Percentiles rank a stretch among this genome's conserved stretches.
Evolutionary conservation across 2,888 invertebrate genomes (phyloP).

Genomic region (Taphrorychus bicolor): DNA sequence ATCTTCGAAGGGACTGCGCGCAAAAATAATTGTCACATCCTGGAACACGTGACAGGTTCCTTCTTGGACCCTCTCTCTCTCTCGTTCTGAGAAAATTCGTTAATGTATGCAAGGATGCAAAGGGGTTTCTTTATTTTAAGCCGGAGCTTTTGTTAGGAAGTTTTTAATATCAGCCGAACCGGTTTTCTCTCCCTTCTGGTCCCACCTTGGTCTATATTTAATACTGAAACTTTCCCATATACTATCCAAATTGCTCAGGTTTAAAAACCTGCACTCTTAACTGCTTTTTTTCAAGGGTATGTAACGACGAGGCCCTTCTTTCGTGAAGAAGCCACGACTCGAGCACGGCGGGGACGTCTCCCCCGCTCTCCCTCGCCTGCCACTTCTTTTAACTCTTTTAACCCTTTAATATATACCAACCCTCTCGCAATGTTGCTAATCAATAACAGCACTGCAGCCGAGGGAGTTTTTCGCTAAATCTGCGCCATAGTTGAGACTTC

Average conservation of each 20-base stretch:
- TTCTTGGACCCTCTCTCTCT: no score
- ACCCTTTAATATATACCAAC: constrained; percentile 38
- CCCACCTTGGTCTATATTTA: not conserved
- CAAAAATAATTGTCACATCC: not conserved
- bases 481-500: constrained; percentile 19
- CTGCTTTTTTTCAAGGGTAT: constrained; percentile 22
- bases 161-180: not conserved
- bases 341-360: constrained; percentile 20
- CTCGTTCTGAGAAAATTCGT: not conserved
- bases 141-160: not conserved
- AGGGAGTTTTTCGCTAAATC: constrained; percentile 39
- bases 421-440: constrained; percentile 37
- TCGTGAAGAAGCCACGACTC: constrained; percentile 21
- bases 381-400: constrained; percentile 40
- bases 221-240: not conserved
- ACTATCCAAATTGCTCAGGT: not conserved
- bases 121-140: not conserved
- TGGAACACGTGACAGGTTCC: no score
- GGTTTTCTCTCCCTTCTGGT: not conserved
- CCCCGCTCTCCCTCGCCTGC: constrained; percentile 8
- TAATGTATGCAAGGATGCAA: not conserved
- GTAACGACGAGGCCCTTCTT: not conserved
- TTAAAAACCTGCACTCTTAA: constrained; percentile 20
- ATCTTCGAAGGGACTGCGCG: not conserved
- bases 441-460: constrained; percentile 34